A percentile compares a stretch with the other conserved stretches of the same genome.
Evolutionary conservation across 2,113 vertebrate genomes (phyloP).

Genomic region (Apus apus): DNA sequence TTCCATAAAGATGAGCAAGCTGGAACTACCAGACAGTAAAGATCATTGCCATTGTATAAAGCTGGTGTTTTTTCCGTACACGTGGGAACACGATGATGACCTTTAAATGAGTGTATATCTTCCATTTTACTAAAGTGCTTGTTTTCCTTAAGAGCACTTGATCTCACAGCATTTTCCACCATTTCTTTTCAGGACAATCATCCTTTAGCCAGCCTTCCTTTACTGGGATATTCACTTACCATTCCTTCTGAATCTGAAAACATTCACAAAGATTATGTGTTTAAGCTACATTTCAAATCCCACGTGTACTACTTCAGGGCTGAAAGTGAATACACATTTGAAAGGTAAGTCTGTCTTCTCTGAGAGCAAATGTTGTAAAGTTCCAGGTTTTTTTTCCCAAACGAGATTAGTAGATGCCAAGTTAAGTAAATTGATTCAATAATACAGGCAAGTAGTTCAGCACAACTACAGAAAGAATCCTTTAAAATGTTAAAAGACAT

Average conservation of each 20-base stretch:
- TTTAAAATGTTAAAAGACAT: neutral
- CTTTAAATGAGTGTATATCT: neutral
- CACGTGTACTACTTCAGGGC: slow-evolving; percentile 98
- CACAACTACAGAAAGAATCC: neutral
- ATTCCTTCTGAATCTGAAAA: slow-evolving; percentile 92
- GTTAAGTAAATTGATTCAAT: neutral
- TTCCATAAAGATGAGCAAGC: neutral
- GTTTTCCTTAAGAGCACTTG: neutral
- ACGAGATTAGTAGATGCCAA: neutral
- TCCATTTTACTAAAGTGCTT: neutral
- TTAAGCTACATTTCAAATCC: slow-evolving; percentile 99
- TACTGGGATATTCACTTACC: slow-evolving; percentile 95
- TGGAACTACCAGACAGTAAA: neutral
- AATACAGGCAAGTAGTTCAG: neutral
- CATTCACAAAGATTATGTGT: slow-evolving; percentile 98
- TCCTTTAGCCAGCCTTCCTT: slow-evolving; percentile 94
- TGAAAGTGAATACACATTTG: slow-evolving; percentile 95
- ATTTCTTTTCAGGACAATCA: slow-evolving; percentile 87
- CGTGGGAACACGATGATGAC: accelerated
- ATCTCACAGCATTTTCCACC: neutral
- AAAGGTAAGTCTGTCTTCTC: slow-evolving; percentile 79
- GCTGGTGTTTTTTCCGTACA: neutral
- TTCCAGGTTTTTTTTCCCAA: neutral
- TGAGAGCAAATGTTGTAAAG: neutral
- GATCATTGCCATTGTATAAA: neutral